phyloP scores from a whole-genome alignment of 2,113 vertebrate genomes.

The Odocoileus virginianus region DNA sequence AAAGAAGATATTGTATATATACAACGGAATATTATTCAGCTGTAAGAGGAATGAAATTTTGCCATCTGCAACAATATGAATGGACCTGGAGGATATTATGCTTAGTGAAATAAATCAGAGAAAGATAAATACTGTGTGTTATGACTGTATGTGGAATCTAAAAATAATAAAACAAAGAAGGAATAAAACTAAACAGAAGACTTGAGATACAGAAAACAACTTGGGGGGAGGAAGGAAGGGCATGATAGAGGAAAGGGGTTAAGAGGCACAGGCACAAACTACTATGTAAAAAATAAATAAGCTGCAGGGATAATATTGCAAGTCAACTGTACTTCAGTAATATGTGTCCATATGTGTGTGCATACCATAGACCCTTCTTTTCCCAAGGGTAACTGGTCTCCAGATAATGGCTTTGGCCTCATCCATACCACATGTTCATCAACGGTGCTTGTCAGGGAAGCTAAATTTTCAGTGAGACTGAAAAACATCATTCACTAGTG shows the following conservation, averaged over 20 bases:
- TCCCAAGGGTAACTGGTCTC: not conserved
- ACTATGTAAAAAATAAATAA: not conserved
- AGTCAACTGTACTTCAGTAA: not conserved
- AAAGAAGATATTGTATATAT: not conserved
- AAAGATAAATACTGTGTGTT: not conserved
- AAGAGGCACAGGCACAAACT: not conserved
- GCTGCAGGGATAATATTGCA: not conserved
- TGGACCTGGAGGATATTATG: not conserved
- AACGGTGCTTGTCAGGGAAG: not conserved
- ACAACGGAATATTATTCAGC: not conserved
- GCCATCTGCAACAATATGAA: not conserved
- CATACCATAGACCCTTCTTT: not conserved
- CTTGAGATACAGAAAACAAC: not conserved
- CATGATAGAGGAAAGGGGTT: not conserved
- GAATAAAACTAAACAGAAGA: not conserved
- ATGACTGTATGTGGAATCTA: not conserved
- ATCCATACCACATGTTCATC: not conserved
- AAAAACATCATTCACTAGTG: not conserved
- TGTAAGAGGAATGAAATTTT: not conserved
- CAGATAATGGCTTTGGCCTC: not conserved
- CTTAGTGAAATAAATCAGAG: not conserved
- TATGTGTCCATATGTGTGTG: not conserved
- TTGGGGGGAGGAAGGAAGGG: not conserved
- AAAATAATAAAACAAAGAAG: not conserved
- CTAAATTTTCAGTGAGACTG: not conserved